Evolutionary conservation across 2,113 vertebrate species (phyloP), one percentile per base, ranked within the genome.

Genomic region (Epinephelus moara): DNA sequence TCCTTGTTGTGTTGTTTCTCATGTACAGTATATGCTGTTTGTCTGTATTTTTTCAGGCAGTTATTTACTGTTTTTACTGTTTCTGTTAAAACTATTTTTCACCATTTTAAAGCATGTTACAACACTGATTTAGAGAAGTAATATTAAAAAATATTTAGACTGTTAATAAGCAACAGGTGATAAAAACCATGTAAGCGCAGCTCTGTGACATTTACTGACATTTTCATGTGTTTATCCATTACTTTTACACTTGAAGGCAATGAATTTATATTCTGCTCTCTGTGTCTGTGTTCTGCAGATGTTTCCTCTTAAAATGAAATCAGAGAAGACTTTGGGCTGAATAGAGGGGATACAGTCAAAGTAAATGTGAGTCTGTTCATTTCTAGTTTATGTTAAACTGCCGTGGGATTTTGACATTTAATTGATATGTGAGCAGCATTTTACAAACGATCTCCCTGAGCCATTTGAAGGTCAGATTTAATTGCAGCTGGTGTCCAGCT

Each of bases 381-480:
- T 49, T 25, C 30, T 60, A 19, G 62, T 62, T 17, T 55, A 7
- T 17, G 17, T 84, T 61, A 25, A 55, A 47, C 25, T 61, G 55
- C 47, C 1, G 49, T 47, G 12, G 19, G 33, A 70, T 67, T 71
- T 47, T 52, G 52, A 71, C 55, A 11, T 77, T 71, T 6, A 4
- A 23, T 10, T 72, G 72, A 27, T n/a, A 30, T n/a, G 59, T 82
- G 75, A 23, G 45, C 11, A 69, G 57, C 10, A 13, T 77, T 78
- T 75, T 69, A 27, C 13, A 37, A 9, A 68, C 27, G 18, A 40
- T 66, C 40, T 18, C 62, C 25, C 19, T 6, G 25, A 61, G 9
- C 23, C 13, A 27, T 75, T 21, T 88, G 72, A 86, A 74, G 77
- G 77, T 78, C 60, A 57, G 10, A 75, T 81, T 45, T 78, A 62